Conservation (phyloP, 1,140 invertebrate species). For the Drosophila tsacasi region DNA sequence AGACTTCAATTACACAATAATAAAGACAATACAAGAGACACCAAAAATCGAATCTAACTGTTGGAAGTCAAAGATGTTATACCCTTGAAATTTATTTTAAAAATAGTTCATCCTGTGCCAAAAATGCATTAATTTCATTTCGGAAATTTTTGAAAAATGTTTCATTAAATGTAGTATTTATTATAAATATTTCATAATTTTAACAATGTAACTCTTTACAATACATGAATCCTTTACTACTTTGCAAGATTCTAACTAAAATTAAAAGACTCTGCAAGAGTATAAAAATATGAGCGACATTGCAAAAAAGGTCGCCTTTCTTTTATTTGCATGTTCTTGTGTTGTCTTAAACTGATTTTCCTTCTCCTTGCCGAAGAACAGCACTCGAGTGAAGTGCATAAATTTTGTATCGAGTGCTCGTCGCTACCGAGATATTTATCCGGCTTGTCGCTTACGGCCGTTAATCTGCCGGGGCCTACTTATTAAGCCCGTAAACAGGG, state of each 20-base stretch:
- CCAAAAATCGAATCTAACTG: too few species aligned
- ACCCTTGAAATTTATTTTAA: too few species aligned
- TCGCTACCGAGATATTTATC: constrained; percentile 53
- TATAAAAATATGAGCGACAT: background rate
- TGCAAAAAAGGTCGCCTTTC: constrained; percentile 1
- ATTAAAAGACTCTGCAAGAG: too few species aligned
- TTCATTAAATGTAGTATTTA: too few species aligned
- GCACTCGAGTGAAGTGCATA: constrained; percentile 53
- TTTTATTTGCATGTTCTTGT: constrained; percentile 19
- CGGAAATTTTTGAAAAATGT: too few species aligned
- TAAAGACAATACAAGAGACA: constrained; percentile 20
- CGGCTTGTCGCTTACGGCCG: constrained; percentile 40
- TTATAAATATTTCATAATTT: too few species aligned
- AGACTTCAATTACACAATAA: constrained; percentile 40
- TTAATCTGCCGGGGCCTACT: constrained; percentile 67
- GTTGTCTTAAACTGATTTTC: constrained; percentile 7
- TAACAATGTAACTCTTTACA: too few species aligned
- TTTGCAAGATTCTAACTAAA: too few species aligned
- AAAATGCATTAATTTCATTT: too few species aligned
- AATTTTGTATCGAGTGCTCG: constrained; percentile 46
- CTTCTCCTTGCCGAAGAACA: constrained; percentile 9
- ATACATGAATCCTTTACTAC: too few species aligned
- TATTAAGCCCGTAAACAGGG: constrained; percentile 54
- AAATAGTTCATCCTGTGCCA: too few species aligned
- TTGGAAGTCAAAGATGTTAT: too few species aligned